These are phyloP conservation scores for Vimba vimba DNA, from an alignment of 2,113 vertebrate species.

Conservation along the genomic window DNA sequence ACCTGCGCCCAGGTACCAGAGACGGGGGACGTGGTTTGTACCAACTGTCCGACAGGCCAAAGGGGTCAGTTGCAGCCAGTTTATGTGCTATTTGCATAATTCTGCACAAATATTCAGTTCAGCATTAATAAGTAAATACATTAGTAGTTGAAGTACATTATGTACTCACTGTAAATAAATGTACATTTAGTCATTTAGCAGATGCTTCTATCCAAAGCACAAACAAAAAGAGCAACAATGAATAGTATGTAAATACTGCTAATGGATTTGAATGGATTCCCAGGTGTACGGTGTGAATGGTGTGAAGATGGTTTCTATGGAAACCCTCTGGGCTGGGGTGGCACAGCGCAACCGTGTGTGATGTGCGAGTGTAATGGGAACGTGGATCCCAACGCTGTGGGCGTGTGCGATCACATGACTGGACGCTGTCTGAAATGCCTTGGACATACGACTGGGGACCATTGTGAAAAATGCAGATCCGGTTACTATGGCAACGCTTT, in stretches of 20 bases:
- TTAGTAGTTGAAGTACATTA: not conserved
- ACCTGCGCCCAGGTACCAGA: slow-evolving; percentile 78
- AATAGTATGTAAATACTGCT: not conserved
- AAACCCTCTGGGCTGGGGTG: slow-evolving; percentile 84
- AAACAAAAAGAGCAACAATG: not conserved
- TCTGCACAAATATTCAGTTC: not conserved
- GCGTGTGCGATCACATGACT: slow-evolving; percentile 82
- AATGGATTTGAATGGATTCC: not conserved
- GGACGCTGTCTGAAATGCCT: slow-evolving; percentile 89
- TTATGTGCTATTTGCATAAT: slow-evolving; percentile 8
- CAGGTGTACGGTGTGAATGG: slow-evolving; percentile 87
- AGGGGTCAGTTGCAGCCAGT: slow-evolving; percentile 80
- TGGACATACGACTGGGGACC: slow-evolving; percentile 80
- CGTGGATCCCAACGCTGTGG: slow-evolving; percentile 85
- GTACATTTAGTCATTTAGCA: not conserved
- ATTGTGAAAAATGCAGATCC: slow-evolving; percentile 78
- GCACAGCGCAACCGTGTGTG: slow-evolving; percentile 71
- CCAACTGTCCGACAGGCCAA: slow-evolving; percentile 84
- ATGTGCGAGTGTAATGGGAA: slow-evolving; percentile 86
- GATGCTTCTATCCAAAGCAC: not conserved
- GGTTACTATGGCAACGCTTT: slow-evolving; percentile 85
- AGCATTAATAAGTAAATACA: not conserved
- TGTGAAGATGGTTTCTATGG: slow-evolving; percentile 92
- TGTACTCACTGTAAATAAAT: not conserved
- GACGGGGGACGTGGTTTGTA: slow-evolving; percentile 86